These are phyloP conservation scores for Tichodroma muraria DNA, from an alignment of 2,113 vertebrate genomes.

Conservation along the genomic window DNA sequence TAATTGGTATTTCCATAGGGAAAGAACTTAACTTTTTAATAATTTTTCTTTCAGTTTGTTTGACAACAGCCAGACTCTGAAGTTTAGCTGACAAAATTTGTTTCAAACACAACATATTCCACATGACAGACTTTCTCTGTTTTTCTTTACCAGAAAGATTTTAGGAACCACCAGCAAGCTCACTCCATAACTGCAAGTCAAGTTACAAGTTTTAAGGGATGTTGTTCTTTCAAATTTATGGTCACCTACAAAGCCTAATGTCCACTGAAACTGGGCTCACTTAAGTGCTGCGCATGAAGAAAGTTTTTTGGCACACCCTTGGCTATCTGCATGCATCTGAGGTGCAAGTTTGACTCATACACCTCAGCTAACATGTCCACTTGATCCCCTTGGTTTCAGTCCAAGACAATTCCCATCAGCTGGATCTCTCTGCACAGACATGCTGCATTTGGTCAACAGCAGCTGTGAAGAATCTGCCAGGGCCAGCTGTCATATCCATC, in stretches of 20 bases:
- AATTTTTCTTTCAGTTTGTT: background rate
- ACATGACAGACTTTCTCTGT: background rate
- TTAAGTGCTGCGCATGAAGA: background rate
- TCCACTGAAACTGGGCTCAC: background rate
- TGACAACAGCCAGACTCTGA: background rate
- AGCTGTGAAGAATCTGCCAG: background rate
- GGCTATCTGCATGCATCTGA: background rate
- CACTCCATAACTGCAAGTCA: background rate
- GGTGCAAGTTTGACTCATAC: background rate
- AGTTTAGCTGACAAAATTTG: background rate
- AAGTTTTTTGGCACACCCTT: background rate
- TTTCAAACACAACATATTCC: background rate
- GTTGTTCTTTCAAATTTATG: background rate
- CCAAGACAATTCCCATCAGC: background rate
- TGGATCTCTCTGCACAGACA: background rate
- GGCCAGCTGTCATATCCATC: conserved; percentile 6
- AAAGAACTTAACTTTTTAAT: background rate
- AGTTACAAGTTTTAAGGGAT: background rate
- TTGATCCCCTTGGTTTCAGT: background rate
- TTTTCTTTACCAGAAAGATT: background rate
- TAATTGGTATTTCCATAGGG: background rate
- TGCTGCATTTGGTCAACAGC: background rate
- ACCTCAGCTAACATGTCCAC: background rate
- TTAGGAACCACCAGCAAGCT: background rate
- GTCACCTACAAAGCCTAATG: background rate